phyloP scores from a whole-genome alignment of 2,113 vertebrate species.

The Orientallactaga bullata region DNA sequence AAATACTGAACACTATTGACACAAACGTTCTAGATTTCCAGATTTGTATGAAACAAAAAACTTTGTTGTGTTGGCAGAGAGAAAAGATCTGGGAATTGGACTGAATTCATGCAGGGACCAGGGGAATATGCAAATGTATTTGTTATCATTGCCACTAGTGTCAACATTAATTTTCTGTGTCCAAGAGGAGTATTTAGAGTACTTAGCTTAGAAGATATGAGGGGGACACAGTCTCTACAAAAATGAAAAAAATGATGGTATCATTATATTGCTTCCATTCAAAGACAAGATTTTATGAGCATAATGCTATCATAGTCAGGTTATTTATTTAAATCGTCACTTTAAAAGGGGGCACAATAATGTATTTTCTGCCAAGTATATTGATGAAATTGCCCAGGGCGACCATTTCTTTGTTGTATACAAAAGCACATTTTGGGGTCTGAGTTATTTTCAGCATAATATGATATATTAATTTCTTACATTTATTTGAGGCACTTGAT shows the following conservation, averaged over 20 bases:
- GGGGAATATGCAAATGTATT: conserved; percentile 37
- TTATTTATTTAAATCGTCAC: conserved; percentile 57
- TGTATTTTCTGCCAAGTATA: conserved; percentile 41
- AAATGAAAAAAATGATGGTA: conserved; percentile 25
- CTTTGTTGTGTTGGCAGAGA: neutral
- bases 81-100: neutral
- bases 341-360: conserved; percentile 23
- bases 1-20: conserved; percentile 34
- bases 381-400: conserved; percentile 50
- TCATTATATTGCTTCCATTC: conserved; percentile 38
- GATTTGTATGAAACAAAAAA: conserved; percentile 47
- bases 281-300: conserved; percentile 51
- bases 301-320: neutral
- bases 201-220: neutral
- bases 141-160: neutral
- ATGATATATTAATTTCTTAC: conserved; percentile 11
- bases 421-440: conserved; percentile 51
- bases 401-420: conserved; percentile 45
- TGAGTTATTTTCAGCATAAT: conserved; percentile 19
- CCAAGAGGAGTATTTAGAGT: conserved; percentile 36
- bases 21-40: conserved; percentile 32
- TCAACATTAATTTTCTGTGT: conserved; percentile 49
- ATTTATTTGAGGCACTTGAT: conserved; percentile 22
- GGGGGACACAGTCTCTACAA: neutral
- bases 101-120: neutral